A percentile compares a stretch with the other conserved stretches of the same genome.
Conservation (phyloP, 1,140 invertebrate genomes). For the Ceratina calcarata region DNA sequence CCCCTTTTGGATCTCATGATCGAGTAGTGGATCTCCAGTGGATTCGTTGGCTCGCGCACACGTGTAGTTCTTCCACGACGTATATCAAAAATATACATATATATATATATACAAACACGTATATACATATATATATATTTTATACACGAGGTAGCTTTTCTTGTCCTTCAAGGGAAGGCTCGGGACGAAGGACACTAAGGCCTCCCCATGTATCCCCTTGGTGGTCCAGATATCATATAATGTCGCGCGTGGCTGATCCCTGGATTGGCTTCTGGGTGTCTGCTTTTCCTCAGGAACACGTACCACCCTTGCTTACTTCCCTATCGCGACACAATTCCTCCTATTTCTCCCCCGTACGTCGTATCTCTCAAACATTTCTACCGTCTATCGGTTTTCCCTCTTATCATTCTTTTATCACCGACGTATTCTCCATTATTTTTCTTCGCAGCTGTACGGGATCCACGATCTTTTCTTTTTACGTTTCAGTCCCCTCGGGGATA, state of each 20-base stretch:
- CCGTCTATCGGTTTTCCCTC: no score
- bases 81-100: constrained; percentile 46
- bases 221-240: constrained; percentile 49
- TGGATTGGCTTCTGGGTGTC: constrained; percentile 60
- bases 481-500: no score
- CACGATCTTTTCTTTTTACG: no score
- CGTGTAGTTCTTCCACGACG: constrained; percentile 11
- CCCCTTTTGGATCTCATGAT: neutral
- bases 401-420: no score
- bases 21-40: neutral
- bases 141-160: constrained; percentile 43
- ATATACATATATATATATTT: neutral
- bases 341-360: neutral
- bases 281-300: constrained; percentile 45
- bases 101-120: constrained; percentile 30
- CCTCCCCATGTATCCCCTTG: constrained; percentile 45
- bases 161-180: constrained; percentile 44
- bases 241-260: constrained; percentile 54
- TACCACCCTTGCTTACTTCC: constrained; percentile 21
- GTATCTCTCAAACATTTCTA: no score
- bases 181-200: constrained; percentile 43
- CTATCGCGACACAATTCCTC: neutral
- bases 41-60: constrained; percentile 3
- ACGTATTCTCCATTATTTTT: no score
- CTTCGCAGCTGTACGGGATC: no score